These are phyloP conservation scores for Desmophyllum pertusum DNA, from an alignment of 92 coral and sea anemone species.

Conservation along the genomic window DNA sequence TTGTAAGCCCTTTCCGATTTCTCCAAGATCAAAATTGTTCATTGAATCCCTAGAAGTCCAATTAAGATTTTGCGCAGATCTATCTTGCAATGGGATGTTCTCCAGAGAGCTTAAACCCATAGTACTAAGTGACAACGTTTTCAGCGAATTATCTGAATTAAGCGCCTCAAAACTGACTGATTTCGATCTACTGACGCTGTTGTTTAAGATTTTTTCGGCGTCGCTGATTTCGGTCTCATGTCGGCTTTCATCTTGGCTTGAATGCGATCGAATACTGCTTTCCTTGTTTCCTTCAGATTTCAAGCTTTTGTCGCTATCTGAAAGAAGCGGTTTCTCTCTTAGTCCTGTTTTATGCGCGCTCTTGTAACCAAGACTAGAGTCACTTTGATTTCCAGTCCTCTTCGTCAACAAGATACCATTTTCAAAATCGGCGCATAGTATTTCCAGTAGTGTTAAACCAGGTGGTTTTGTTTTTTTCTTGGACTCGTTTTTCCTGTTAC, in stretches of 20 bases:
- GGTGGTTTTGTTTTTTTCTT: neutral
- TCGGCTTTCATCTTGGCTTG: neutral
- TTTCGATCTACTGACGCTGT: neutral
- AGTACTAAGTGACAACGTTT: neutral
- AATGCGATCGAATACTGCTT: neutral
- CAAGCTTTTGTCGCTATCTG: neutral
- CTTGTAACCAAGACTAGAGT: neutral
- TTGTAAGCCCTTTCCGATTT: neutral
- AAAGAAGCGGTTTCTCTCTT: neutral
- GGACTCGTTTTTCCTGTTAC: neutral
- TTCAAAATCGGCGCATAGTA: slow-evolving; percentile 35
- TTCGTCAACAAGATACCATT: slow-evolving; percentile 2
- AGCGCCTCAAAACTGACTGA: neutral
- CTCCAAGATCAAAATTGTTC: neutral
- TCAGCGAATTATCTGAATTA: neutral
- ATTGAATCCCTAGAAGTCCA: neutral
- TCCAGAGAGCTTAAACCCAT: neutral
- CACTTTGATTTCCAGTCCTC: neutral
- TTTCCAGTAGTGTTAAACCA: slow-evolving; percentile 24
- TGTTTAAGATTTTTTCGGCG: too few species aligned
- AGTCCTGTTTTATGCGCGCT: neutral
- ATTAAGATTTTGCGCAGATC: neutral
- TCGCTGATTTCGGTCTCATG: neutral
- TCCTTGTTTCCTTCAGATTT: neutral
- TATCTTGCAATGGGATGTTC: neutral